These are phyloP conservation scores for Sinodicranocentrus sp. DNA, from an alignment of 2,888 invertebrate species.

Conservation along the genomic window DNA sequence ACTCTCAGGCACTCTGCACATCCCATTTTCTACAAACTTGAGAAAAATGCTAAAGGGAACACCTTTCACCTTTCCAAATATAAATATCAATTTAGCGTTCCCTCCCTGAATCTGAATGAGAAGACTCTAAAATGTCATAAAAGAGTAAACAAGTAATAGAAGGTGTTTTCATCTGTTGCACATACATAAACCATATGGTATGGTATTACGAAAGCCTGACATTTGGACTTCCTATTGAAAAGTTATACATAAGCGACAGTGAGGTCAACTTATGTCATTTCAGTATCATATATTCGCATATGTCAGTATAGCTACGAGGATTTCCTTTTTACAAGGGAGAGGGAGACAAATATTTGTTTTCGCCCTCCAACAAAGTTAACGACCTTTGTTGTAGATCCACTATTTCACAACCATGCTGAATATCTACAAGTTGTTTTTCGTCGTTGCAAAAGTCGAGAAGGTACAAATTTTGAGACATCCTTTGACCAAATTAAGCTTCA, in stretches of 20 bases:
- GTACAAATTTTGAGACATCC: no score
- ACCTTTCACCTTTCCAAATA: background rate
- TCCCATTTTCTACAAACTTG: no score
- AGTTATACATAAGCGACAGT: background rate
- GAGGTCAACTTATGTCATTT: constrained; percentile 45
- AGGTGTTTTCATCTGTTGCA: background rate
- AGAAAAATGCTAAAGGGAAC: no score
- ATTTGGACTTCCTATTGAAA: background rate
- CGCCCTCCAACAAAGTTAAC: constrained; percentile 41
- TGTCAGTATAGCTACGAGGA: background rate
- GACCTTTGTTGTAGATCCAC: constrained; percentile 43
- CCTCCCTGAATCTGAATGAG: background rate
- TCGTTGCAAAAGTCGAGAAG: constrained; percentile 27
- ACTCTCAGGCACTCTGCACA: no score
- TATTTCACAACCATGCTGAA: constrained; percentile 5
- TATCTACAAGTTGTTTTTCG: background rate
- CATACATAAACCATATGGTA: no score
- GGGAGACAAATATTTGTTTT: background rate
- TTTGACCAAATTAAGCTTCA: no score
- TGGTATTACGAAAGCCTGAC: background rate
- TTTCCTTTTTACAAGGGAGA: background rate
- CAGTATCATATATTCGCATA: background rate
- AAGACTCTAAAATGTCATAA: background rate
- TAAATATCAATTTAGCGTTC: background rate
- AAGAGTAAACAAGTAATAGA: background rate